Percentiles rank a stretch among this genome's conserved stretches.
Evolutionary conservation across 2,888 invertebrate genomes (phyloP).

Genomic region (Drosophila koepferae): DNA sequence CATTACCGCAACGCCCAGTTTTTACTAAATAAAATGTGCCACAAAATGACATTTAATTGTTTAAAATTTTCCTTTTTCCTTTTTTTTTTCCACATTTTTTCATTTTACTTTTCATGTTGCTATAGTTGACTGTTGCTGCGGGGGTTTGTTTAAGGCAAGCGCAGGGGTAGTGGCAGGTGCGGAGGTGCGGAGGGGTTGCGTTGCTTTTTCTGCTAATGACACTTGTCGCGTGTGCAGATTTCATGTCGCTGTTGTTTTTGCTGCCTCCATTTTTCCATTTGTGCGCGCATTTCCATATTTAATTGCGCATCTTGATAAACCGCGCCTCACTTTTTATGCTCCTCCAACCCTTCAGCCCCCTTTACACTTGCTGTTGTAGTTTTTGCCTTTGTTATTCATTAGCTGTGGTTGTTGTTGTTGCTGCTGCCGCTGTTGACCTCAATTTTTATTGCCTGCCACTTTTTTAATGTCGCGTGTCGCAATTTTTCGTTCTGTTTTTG

Average conservation of each 20-base stretch:
- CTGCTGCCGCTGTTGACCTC: conserved; percentile 70
- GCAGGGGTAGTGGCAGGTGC: background rate
- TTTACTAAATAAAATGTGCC: conserved; percentile 74
- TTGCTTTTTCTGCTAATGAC: conserved; percentile 58
- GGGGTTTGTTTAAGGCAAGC: conserved; percentile 3
- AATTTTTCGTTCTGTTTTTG: conserved; percentile 39
- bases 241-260: conserved; percentile 42
- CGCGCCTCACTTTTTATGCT: conserved; percentile 36
- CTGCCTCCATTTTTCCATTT: conserved; percentile 50
- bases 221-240: conserved; percentile 78
- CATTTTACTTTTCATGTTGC: conserved; percentile 5
- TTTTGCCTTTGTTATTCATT: conserved; percentile 70
- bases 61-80: conserved; percentile 30
- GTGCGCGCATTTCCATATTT: conserved; percentile 77
- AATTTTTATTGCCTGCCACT: conserved; percentile 78
- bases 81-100: conserved; percentile 14
- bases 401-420: conserved; percentile 39
- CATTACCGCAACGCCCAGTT: conserved; percentile 32
- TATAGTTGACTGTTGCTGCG: conserved; percentile 15
- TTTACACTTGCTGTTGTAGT: conserved; percentile 23
- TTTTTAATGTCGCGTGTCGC: conserved; percentile 78
- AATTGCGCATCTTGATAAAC: conserved; percentile 80
- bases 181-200: background rate
- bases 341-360: background rate
- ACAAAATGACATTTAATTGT: conserved; percentile 78